Evolutionary conservation across 2,888 invertebrate species (phyloP).

Genomic region (Junonia oenone): DNA sequence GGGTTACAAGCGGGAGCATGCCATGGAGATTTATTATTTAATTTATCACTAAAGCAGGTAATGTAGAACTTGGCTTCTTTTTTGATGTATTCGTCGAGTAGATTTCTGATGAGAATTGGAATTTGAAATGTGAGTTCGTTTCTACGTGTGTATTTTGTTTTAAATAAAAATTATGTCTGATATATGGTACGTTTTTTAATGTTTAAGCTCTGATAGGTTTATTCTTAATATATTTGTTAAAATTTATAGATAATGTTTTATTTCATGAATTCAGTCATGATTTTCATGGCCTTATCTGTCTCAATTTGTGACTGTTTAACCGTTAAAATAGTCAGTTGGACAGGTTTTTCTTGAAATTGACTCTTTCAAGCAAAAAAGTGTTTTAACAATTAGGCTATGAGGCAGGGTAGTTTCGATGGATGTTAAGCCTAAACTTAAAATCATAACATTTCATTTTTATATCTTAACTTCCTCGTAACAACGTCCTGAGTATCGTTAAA

Average conservation of each 20-base stretch:
- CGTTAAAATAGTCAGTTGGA: no score
- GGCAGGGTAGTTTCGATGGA: neutral
- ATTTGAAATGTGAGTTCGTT: neutral
- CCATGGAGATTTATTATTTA: neutral
- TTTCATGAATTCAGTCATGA: no score
- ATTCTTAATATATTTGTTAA: no score
- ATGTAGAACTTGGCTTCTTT: neutral
- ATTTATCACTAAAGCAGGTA: neutral
- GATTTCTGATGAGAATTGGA: neutral
- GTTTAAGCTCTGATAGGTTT: no score
- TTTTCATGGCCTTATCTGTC: no score
- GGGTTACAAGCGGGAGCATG: neutral
- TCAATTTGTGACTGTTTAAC: no score
- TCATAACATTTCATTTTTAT: neutral
- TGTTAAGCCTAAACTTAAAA: neutral
- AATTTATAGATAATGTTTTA: no score
- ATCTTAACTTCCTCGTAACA: neutral
- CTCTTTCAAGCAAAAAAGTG: no score
- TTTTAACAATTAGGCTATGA: no score
- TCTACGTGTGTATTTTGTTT: neutral
- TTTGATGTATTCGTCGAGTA: neutral
- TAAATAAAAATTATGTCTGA: neutral
- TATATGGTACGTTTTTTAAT: no score
- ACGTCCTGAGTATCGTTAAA: neutral
- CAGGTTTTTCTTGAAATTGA: no score